phyloP scores from a whole-genome alignment of 2,113 vertebrate species.

The Callipepla squamata region DNA sequence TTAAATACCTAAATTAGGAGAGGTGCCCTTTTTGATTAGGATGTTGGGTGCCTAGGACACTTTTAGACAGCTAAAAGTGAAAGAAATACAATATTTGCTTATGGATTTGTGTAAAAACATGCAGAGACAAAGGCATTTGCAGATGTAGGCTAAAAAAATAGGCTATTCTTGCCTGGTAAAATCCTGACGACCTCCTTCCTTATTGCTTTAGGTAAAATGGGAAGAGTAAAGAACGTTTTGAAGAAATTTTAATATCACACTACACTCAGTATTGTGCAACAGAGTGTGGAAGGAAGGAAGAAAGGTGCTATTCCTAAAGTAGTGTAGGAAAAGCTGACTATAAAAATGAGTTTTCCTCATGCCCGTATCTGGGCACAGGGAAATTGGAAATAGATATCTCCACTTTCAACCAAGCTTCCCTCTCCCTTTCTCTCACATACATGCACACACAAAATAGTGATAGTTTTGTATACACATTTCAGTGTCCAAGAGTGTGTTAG shows the following conservation, averaged over 20 bases:
- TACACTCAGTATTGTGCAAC: not conserved
- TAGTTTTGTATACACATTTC: not conserved
- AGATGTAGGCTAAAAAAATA: not conserved
- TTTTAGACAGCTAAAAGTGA: not conserved
- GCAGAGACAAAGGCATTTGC: not conserved
- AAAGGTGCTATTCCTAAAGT: not conserved
- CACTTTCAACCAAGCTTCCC: not conserved
- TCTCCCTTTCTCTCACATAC: not conserved
- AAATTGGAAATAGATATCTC: not conserved
- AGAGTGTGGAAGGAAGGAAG: not conserved
- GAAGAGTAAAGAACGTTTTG: constrained; percentile 10
- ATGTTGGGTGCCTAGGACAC: not conserved
- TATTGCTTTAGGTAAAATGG: not conserved
- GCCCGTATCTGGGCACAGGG: not conserved
- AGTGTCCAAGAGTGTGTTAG: not conserved
- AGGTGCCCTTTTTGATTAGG: not conserved
- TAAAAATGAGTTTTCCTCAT: not conserved
- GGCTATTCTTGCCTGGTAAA: not conserved
- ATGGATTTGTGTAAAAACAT: not conserved
- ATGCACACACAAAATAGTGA: not conserved
- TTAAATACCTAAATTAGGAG: not conserved
- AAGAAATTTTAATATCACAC: constrained; percentile 6
- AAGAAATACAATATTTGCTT: not conserved
- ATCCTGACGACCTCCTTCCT: not conserved
- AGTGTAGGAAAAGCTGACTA: not conserved